phyloP scores from a whole-genome alignment of 2,797 vertebrate species.

The Notolepis coatsorum region DNA sequence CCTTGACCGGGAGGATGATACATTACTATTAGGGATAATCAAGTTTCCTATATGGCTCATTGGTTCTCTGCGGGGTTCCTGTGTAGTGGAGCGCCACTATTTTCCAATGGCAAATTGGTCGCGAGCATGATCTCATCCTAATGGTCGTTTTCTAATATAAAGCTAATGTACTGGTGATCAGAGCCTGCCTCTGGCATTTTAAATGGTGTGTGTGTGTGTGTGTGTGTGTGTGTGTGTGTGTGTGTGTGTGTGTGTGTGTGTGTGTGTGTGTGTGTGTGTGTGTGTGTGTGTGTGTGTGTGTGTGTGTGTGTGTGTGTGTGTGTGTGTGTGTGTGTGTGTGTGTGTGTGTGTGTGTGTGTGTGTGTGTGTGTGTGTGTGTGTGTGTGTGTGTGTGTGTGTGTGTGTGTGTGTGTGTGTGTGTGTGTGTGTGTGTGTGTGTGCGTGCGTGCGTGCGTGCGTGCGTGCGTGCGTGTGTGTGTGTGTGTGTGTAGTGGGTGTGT shows the following conservation, averaged over 20 bases:
- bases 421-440: too few relatives aligned
- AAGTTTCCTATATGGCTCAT: conserved; percentile 78
- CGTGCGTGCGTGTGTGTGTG: too few relatives aligned
- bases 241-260: conserved; percentile 27
- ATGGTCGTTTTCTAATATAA: conserved; percentile 82
- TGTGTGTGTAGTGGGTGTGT: too few relatives aligned
- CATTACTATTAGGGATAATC: conserved; percentile 72
- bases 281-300: not conserved
- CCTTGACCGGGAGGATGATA: conserved; percentile 59
- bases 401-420: too few relatives aligned
- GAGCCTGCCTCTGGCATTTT: conserved; percentile 68
- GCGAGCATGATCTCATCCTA: conserved; percentile 77
- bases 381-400: too few relatives aligned
- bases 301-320: too few relatives aligned
- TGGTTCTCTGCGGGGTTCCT: conserved; percentile 68
- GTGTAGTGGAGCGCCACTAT: conserved; percentile 62
- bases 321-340: too few relatives aligned
- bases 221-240: conserved; percentile 22
- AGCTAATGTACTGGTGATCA: conserved; percentile 81
- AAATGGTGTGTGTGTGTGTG: conserved; percentile 38
- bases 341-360: too few relatives aligned
- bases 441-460: too few relatives aligned
- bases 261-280: not conserved
- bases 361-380: too few relatives aligned
- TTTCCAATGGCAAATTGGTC: conserved; percentile 81